Conservation (phyloP, 1,140 invertebrate genomes). For the Araneus ventricosus region DNA sequence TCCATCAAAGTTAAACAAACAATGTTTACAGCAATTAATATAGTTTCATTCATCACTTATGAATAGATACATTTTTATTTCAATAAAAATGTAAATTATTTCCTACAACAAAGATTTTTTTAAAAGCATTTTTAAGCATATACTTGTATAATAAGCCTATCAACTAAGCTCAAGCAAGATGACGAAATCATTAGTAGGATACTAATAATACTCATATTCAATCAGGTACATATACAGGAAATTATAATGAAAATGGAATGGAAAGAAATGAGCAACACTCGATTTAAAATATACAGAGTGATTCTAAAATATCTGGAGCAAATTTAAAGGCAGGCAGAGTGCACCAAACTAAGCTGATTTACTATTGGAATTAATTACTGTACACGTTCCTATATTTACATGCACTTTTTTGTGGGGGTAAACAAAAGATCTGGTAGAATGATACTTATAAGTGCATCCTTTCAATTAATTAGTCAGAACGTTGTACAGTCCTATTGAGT, state of each 20-base stretch:
- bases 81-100: background rate
- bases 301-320: too few species aligned
- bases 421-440: too few species aligned
- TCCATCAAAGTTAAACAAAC: background rate
- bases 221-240: slow-evolving; percentile 21
- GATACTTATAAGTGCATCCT: too few species aligned
- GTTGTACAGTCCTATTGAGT: too few species aligned
- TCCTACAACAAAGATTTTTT: background rate
- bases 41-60: background rate
- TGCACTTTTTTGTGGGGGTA: too few species aligned
- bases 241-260: slow-evolving; percentile 39
- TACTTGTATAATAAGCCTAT: slow-evolving; percentile 1
- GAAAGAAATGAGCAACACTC: slow-evolving; percentile 23
- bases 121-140: background rate
- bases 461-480: too few species aligned
- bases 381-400: too few species aligned
- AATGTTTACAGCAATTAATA: background rate
- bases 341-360: too few species aligned
- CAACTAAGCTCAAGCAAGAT: background rate
- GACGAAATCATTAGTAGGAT: background rate
- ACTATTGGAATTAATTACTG: too few species aligned
- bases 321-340: too few species aligned
- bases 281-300: background rate
- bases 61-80: too few species aligned
- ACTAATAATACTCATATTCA: slow-evolving; percentile 14